These are phyloP conservation scores for Antennarius striatus DNA, from an alignment of 2,113 vertebrate genomes.

Conservation along the genomic window DNA sequence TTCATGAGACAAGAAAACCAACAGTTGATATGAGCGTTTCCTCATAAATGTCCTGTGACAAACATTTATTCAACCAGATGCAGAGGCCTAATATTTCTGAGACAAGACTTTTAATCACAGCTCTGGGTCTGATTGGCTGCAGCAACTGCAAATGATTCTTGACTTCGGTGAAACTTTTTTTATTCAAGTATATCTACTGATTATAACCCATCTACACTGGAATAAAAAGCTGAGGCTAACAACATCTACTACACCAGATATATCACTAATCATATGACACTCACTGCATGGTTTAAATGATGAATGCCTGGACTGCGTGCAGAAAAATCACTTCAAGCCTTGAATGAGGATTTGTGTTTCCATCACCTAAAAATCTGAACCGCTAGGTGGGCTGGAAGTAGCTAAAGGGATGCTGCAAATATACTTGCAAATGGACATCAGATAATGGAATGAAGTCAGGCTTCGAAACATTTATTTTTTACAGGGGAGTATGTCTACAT, in stretches of 20 bases:
- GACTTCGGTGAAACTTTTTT: slow-evolving; percentile 5
- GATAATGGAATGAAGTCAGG: slow-evolving; percentile 65
- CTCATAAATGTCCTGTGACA: slow-evolving; percentile 8
- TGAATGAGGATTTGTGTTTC: too few species aligned
- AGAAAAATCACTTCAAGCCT: too few species aligned
- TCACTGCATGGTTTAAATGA: too few species aligned
- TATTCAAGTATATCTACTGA: slow-evolving; percentile 13
- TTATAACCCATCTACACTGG: slow-evolving; percentile 12
- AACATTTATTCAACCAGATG: slow-evolving; percentile 30
- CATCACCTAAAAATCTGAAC: too few species aligned
- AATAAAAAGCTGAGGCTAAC: slow-evolving; percentile 17
- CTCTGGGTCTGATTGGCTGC: slow-evolving; percentile 28
- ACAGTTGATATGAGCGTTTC: neutral
- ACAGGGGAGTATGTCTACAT: slow-evolving; percentile 53
- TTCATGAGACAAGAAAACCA: too few species aligned
- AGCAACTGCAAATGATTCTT: slow-evolving; percentile 16
- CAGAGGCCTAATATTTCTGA: slow-evolving; percentile 19
- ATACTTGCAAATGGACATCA: slow-evolving; percentile 49
- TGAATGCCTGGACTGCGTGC: too few species aligned
- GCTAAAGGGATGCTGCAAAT: neutral
- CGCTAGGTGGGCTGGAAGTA: too few species aligned
- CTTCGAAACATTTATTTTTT: slow-evolving; percentile 49
- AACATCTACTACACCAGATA: neutral
- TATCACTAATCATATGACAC: too few species aligned
- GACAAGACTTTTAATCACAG: neutral